Conservation (phyloP, 2,888 invertebrate species). For the Caenorhabditis sp. region DNA sequence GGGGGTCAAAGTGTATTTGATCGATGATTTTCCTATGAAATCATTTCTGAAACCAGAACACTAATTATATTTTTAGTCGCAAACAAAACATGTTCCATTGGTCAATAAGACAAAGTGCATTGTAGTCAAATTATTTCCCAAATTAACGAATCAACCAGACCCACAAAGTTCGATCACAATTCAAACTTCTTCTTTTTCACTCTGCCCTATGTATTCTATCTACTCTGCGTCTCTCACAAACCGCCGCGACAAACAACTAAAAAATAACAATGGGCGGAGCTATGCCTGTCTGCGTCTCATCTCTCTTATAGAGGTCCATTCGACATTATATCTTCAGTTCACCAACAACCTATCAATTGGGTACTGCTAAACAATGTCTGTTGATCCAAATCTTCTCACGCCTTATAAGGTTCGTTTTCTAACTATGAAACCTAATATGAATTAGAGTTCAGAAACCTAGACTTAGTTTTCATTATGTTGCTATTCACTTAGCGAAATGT, state of each 20-base stretch:
- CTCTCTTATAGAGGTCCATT: conserved; percentile 21
- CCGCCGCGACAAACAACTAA: conserved; percentile 13
- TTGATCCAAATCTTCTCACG: conserved; percentile 60
- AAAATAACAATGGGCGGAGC: conserved; percentile 29
- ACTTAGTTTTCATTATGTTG: too few species aligned
- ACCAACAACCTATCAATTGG: not conserved
- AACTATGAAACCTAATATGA: too few species aligned
- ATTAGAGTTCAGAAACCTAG: too few species aligned
- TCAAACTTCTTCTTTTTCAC: not conserved
- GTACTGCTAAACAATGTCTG: conserved; percentile 43
- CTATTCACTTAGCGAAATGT: too few species aligned
- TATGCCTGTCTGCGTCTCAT: conserved; percentile 19
- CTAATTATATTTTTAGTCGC: too few species aligned
- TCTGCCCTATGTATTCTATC: not conserved
- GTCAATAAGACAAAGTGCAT: too few species aligned
- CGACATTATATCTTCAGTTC: conserved; percentile 10
- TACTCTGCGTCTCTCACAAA: conserved; percentile 15
- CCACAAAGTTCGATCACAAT: not conserved
- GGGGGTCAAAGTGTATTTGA: too few species aligned
- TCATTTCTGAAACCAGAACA: too few species aligned
- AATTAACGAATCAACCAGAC: not conserved
- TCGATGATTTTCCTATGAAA: too few species aligned
- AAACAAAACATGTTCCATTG: too few species aligned
- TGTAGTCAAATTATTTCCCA: not conserved
- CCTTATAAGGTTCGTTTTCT: conserved; percentile 61